Evolutionary conservation across 1,140 invertebrate genomes (phyloP).

Genomic region (Musca domestica): DNA sequence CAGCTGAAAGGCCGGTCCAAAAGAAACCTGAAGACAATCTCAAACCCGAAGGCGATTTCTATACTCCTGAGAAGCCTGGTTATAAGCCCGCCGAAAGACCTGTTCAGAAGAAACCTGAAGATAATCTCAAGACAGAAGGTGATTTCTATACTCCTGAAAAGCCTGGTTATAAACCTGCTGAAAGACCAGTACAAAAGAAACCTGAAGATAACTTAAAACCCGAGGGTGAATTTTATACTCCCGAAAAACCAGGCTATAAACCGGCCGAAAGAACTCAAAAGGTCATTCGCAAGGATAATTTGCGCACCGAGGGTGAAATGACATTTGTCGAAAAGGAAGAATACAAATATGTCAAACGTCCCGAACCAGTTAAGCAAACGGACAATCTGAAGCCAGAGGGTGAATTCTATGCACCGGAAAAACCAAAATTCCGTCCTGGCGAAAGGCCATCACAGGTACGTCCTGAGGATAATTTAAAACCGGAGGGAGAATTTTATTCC

Average conservation of each 20-base stretch:
- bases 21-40: constrained; percentile 54
- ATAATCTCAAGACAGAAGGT: constrained; percentile 61
- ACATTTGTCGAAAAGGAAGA: constrained; percentile 57
- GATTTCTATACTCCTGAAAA: constrained; percentile 60
- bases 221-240: constrained; percentile 60
- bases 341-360: constrained; percentile 55
- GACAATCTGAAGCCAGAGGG: constrained; percentile 53
- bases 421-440: constrained; percentile 52
- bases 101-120: constrained; percentile 54
- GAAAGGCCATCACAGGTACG: constrained; percentile 60
- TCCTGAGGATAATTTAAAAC: constrained; percentile 60
- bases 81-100: constrained; percentile 55
- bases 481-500: constrained; percentile 61
- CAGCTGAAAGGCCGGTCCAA: constrained; percentile 54
- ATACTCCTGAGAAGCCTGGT: constrained; percentile 55
- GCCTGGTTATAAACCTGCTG: constrained; percentile 45
- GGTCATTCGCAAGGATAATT: constrained; percentile 56
- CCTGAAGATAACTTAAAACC: constrained; percentile 64
- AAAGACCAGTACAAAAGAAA: constrained; percentile 55
- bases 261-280: constrained; percentile 56
- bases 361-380: constrained; percentile 49
- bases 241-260: constrained; percentile 33
- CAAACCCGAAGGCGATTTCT: constrained; percentile 54
- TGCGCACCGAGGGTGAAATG: constrained; percentile 62
- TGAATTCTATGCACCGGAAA: constrained; percentile 61